Conservation (phyloP, 2,888 invertebrate species). For the Drosophila villosipedis region DNA sequence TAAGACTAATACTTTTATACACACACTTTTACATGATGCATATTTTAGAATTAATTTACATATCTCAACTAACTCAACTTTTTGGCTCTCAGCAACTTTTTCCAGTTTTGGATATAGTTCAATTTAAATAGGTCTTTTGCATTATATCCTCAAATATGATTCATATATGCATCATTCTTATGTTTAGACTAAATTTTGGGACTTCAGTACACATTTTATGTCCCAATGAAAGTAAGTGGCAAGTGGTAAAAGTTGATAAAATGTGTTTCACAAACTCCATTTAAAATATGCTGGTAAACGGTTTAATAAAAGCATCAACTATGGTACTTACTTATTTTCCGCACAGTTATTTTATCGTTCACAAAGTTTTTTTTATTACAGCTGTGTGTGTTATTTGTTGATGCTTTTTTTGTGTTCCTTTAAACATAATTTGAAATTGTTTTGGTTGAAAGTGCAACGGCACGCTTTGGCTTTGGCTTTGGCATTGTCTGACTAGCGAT, state of each 20-base stretch:
- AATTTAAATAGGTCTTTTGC: neutral
- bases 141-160: neutral
- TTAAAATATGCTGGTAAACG: conserved; percentile 58
- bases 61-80: no score
- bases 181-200: conserved; percentile 1
- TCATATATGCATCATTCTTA: neutral
- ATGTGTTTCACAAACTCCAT: conserved; percentile 49
- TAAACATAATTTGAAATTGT: conserved; percentile 75
- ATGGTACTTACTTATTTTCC: conserved; percentile 57
- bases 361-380: conserved; percentile 66
- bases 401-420: conserved; percentile 7
- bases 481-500: conserved; percentile 59
- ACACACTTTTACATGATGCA: neutral
- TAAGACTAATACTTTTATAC: neutral
- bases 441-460: conserved; percentile 68
- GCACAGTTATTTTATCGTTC: conserved; percentile 73
- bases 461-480: conserved; percentile 63
- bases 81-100: neutral
- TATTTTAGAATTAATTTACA: neutral
- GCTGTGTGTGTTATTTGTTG: conserved; percentile 21
- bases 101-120: neutral
- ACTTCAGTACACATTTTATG: neutral
- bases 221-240: conserved; percentile 12
- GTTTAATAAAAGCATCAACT: conserved; percentile 71
- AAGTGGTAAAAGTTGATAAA: conserved; percentile 63